phyloP scores from a whole-genome alignment of 2,888 invertebrate genomes.

The Ochlodes sylvanus region DNA sequence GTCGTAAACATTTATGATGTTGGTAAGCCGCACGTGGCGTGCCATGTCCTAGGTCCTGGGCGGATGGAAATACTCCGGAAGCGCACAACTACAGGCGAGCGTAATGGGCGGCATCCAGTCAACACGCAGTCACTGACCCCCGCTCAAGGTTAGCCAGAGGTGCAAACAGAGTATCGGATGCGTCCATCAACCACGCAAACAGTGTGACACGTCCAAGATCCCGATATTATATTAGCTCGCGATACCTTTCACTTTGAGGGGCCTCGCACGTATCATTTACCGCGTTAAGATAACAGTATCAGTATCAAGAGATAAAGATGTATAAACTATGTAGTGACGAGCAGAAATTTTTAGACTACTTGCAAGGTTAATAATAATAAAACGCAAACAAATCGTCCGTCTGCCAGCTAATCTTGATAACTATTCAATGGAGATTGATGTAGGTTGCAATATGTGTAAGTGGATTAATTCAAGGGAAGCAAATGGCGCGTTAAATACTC shows the following conservation, averaged over 20 bases:
- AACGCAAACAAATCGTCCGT: neutral
- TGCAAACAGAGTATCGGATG: constrained; percentile 62
- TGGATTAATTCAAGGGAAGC: neutral
- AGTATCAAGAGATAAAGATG: neutral
- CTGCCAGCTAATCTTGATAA: neutral
- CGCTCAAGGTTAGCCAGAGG: constrained; percentile 70
- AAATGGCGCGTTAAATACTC: neutral
- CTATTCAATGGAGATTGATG: neutral
- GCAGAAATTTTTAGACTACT: neutral
- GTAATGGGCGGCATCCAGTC: constrained; percentile 54
- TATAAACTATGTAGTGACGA: neutral
- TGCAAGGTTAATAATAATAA: neutral
- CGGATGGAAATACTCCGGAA: constrained; percentile 74
- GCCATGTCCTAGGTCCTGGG: constrained; percentile 64
- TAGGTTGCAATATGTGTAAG: neutral
- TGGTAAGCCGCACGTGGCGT: constrained; percentile 53
- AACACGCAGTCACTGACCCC: constrained; percentile 71
- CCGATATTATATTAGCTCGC: constrained; percentile 57
- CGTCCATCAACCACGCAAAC: constrained; percentile 75
- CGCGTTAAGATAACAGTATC: constrained; percentile 25
- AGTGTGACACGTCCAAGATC: constrained; percentile 60
- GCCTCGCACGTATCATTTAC: constrained; percentile 20
- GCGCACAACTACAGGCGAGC: constrained; percentile 65
- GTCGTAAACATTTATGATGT: constrained; percentile 53
- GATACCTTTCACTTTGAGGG: constrained; percentile 41